Conservation (phyloP, 1,140 invertebrate species). For the Palaemon carinicauda region DNA sequence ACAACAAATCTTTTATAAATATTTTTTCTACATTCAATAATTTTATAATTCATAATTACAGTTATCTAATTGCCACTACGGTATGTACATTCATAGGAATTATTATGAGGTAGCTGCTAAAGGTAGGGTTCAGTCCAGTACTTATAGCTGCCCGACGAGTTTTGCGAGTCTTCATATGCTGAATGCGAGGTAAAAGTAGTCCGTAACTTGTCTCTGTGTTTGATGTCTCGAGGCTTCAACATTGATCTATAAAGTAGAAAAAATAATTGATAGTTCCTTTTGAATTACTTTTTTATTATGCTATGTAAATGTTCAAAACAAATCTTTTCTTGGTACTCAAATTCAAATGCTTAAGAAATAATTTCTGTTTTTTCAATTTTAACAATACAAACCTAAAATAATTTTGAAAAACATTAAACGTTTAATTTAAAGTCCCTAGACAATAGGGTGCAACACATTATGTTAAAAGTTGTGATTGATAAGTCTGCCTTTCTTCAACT, state of each 20-base stretch:
- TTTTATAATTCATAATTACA: too few species aligned
- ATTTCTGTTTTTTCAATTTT: too few species aligned
- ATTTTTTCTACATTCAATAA: too few species aligned
- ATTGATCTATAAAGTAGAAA: conserved; percentile 64
- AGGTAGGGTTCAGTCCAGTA: conserved; percentile 70
- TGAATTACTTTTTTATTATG: neutral
- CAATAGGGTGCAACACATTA: too few species aligned
- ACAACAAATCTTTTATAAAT: too few species aligned
- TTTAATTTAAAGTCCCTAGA: too few species aligned
- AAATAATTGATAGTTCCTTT: neutral
- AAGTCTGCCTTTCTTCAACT: too few species aligned
- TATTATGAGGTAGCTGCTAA: conserved; percentile 62
- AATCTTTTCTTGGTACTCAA: neutral
- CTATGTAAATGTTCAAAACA: neutral
- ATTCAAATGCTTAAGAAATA: too few species aligned
- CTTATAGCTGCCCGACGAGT: conserved; percentile 60
- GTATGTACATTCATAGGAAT: too few species aligned
- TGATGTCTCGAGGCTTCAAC: conserved; percentile 80
- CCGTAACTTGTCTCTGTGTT: conserved; percentile 69
- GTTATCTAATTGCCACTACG: too few species aligned
- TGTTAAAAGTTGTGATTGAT: too few species aligned
- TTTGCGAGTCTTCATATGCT: conserved; percentile 59
- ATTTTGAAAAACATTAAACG: neutral
- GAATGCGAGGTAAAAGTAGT: conserved; percentile 66
- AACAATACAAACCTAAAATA: neutral